Percentiles rank a stretch among this genome's conserved stretches.
Evolutionary conservation across 2,113 vertebrate species (phyloP).

Genomic region (Heptranchias perlo): DNA sequence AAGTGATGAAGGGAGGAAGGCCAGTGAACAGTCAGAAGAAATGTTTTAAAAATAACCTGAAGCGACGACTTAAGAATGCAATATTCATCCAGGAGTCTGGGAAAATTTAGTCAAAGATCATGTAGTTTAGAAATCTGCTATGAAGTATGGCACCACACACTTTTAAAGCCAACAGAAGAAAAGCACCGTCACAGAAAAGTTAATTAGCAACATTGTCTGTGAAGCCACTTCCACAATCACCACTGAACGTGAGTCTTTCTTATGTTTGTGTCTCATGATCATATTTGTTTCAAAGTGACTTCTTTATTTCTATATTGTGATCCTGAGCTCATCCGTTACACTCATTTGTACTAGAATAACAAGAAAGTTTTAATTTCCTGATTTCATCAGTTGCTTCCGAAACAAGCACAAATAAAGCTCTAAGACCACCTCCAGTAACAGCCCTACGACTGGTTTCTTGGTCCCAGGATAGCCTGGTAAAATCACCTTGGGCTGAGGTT

Average conservation of each 20-base stretch:
- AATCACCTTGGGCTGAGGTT: not conserved
- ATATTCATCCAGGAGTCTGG: not conserved
- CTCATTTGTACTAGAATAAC: not conserved
- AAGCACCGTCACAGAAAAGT: not conserved
- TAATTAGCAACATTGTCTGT: not conserved
- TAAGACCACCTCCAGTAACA: not conserved
- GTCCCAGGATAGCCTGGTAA: not conserved
- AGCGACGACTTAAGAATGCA: not conserved
- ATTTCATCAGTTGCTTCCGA: not conserved
- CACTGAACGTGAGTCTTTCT: too few relatives aligned
- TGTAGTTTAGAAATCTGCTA: not conserved
- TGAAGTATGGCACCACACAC: not conserved
- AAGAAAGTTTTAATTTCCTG: not conserved
- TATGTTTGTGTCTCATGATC: not conserved
- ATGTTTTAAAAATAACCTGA: not conserved
- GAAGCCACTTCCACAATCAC: not conserved
- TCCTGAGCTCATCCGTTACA: not conserved
- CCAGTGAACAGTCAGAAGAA: not conserved
- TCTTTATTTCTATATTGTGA: not conserved
- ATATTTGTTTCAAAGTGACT: not conserved
- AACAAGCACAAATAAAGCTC: not conserved
- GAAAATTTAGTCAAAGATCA: not conserved
- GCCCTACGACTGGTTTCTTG: not conserved
- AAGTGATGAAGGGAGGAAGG: not conserved
- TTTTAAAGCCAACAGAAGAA: not conserved